phyloP scores from a whole-genome alignment of 2,113 vertebrate genomes.

The Caloenas nicobarica region DNA sequence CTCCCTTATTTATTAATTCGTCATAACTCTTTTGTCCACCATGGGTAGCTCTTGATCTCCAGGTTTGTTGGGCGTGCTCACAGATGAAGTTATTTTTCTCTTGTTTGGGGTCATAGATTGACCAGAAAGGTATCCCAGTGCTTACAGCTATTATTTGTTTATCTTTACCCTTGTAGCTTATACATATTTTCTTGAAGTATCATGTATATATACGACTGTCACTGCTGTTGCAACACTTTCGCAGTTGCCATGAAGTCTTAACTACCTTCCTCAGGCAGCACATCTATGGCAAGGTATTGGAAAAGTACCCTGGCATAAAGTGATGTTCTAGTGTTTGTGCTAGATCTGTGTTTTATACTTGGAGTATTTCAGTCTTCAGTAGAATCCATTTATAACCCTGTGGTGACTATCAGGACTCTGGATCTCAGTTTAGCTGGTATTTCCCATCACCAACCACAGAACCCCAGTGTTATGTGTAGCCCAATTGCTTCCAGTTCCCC shows the following conservation, averaged over 20 bases:
- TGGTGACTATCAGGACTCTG: neutral
- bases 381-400: neutral
- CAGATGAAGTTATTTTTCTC: neutral
- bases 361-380: neutral
- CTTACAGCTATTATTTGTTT: neutral
- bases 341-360: neutral
- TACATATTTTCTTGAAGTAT: neutral
- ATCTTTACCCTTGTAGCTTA: neutral
- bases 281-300: neutral
- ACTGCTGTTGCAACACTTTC: neutral
- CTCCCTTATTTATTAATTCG: neutral
- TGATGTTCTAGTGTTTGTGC: neutral
- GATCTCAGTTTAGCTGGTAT: neutral
- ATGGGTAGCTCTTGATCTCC: neutral
- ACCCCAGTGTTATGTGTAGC: rapidly evolving
- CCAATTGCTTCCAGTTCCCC: neutral
- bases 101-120: neutral
- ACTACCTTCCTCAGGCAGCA: neutral
- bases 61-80: neutral
- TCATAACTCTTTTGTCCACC: neutral
- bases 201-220: rapidly evolving
- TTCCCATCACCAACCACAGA: neutral
- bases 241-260: neutral
- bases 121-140: neutral
- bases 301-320: neutral